Percentiles rank a stretch among this genome's conserved stretches.
These are phyloP conservation scores for Microctenopoma stevenorrisi DNA, from an alignment of 2,797 vertebrate species.

Conservation along the genomic window DNA sequence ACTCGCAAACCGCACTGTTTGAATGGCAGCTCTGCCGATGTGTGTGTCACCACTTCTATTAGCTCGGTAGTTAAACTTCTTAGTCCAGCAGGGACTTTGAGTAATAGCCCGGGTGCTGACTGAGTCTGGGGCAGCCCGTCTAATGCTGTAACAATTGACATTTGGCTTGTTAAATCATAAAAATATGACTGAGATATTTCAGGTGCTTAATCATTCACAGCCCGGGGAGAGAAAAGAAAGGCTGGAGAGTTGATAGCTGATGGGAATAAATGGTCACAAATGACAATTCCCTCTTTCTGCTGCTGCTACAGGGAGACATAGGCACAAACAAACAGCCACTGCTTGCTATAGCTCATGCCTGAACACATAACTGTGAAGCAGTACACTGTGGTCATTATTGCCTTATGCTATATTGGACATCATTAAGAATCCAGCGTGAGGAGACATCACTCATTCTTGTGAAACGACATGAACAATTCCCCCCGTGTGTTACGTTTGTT, in stretches of 20 bases:
- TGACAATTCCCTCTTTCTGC: not conserved
- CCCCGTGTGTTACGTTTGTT: constrained; percentile 16
- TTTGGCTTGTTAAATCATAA: constrained; percentile 41
- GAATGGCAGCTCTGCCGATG: no score
- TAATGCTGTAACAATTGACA: constrained; percentile 41
- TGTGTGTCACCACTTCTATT: constrained; percentile 22
- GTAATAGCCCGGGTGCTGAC: constrained; percentile 42
- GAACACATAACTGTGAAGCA: not conserved
- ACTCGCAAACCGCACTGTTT: no score
- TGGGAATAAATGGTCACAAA: constrained; percentile 1
- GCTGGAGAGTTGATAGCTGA: constrained; percentile 11
- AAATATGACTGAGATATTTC: constrained; percentile 43
- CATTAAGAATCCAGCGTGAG: constrained; percentile 28
- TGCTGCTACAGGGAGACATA: constrained; percentile 18
- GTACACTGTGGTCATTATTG: not conserved
- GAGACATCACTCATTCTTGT: constrained; percentile 23
- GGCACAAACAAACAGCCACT: not conserved
- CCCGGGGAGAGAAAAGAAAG: constrained; percentile 10
- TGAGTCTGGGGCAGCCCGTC: constrained; percentile 36
- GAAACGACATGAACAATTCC: constrained; percentile 14
- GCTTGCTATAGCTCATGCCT: not conserved
- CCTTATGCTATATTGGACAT: constrained; percentile 1
- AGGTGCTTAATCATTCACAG: constrained; percentile 36
- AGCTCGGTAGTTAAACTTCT: constrained; percentile 35
- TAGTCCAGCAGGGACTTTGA: constrained; percentile 41